Base-by-base conservation (phyloP, 2,888 invertebrate genomes). In the Andrena dorsata region DNA sequence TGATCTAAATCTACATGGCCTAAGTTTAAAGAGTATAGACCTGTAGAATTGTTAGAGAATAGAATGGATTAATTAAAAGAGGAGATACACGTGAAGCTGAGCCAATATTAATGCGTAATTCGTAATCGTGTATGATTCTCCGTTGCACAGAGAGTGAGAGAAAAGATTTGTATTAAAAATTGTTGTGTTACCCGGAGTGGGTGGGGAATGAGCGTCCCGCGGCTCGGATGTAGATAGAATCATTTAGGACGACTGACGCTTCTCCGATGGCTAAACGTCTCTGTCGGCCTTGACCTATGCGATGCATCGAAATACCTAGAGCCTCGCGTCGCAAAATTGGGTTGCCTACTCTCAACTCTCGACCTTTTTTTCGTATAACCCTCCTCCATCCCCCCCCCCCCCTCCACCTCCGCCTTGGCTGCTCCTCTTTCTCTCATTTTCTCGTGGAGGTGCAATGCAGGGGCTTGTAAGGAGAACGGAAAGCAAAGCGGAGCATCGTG, bases 401-500 rank as follows among this genome's bases (percentile, higher is more conserved):
- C 73, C 61, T 53, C 28, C n/a, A 30, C 32, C 56, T 13, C 56
- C 32, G 20, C 35, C 68, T 56, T 63, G 32, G 28, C 61, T 79
- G 68, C 74, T 72, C 72, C 69, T 76, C 78, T 82, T 82, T 77
- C 74, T 77, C 81, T 82, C 78, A 63, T 80, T 78, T 80, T 80
- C 81, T 78, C 81, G 84, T 72, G 84, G 81, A 88, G 88, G 84
- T 87, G 88, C 87, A 87, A 86, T 87, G 87, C 85, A 83, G 84
- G 76, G 84, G 82, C 82, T 82, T 85, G 89, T 90, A 90, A 89
- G 89, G 89, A 89, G 90, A 90, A 86, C 88, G 90, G 87, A 86
- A 87, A 88, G 89, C 89, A 89, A 89, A 89, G 89, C 88, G 89
- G 89, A 89, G 89, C 89, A 88, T 86, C 89, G 86, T 86, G 84